phyloP scores from a whole-genome alignment of 2,888 invertebrate genomes.

The Epistrophella euchroma region DNA sequence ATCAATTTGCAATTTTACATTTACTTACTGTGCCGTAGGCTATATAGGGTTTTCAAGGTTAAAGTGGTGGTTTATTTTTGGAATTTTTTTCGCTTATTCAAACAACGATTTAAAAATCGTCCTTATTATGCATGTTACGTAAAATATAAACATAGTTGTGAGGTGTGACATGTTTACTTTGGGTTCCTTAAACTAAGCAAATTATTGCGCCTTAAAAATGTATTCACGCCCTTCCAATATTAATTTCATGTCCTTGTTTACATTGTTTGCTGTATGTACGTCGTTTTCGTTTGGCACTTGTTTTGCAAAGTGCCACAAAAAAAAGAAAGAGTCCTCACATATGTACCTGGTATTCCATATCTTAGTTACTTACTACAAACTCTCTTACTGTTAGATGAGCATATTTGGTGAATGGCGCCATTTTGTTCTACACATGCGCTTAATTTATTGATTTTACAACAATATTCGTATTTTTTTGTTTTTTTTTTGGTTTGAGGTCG shows the following conservation, averaged over 20 bases:
- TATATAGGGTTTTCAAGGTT: conserved; percentile 2
- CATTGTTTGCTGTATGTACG: conserved; percentile 17
- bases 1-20: conserved; percentile 2
- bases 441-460: conserved; percentile 65
- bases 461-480: not conserved
- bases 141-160: conserved; percentile 4
- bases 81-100: not conserved
- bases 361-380: not conserved
- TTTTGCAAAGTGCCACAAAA: conserved; percentile 45
- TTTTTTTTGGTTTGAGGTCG: conserved; percentile 6
- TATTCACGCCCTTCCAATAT: conserved; percentile 34
- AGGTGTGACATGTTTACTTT: conserved; percentile 10
- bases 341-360: conserved; percentile 12
- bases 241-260: conserved; percentile 56
- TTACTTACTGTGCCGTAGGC: not conserved
- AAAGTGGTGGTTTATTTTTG: not conserved
- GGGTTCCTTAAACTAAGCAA: conserved; percentile 20
- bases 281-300: conserved; percentile 33
- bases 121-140: conserved; percentile 13
- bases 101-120: conserved; percentile 9
- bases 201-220: conserved; percentile 47
- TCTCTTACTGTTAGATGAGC: conserved; percentile 21
- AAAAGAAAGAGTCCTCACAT: conserved; percentile 40
- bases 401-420: conserved; percentile 70
- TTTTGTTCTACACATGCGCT: conserved; percentile 57